These are phyloP conservation scores for Gambusia yucatana DNA, from an alignment of 2,797 vertebrate species.

Conservation along the genomic window DNA sequence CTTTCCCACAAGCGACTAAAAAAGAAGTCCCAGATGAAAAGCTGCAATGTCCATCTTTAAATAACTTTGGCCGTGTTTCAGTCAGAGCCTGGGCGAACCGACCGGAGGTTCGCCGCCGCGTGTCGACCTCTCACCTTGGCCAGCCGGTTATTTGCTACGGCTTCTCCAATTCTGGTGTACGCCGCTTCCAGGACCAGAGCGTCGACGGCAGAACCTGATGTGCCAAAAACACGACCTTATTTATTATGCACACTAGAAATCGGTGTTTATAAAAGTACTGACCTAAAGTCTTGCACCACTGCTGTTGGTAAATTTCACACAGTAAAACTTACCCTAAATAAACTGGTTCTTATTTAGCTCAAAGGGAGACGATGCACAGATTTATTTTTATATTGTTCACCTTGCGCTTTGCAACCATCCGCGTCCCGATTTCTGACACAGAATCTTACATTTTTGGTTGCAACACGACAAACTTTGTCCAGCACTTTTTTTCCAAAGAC, in stretches of 20 bases:
- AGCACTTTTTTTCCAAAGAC: too few species aligned
- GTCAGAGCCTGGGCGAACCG: neutral
- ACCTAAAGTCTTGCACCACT: neutral
- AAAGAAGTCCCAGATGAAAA: neutral
- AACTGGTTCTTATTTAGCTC: neutral
- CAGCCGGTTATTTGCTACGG: conserved; percentile 57
- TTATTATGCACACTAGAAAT: neutral
- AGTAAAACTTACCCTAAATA: too few species aligned
- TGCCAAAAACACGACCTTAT: neutral
- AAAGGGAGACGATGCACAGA: too few species aligned
- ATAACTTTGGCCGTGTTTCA: neutral
- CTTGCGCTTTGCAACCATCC: too few species aligned
- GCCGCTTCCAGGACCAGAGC: conserved; percentile 84
- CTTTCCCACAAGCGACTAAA: too few species aligned
- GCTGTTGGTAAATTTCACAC: too few species aligned
- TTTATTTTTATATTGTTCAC: too few species aligned
- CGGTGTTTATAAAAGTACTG: neutral
- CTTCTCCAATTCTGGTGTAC: conserved; percentile 82
- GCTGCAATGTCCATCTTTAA: neutral
- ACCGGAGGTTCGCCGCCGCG: too few species aligned
- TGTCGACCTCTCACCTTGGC: conserved; percentile 70
- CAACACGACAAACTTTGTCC: too few species aligned
- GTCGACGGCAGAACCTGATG: conserved; percentile 72
- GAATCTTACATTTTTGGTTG: too few species aligned
- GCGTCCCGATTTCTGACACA: too few species aligned